Percentiles rank a stretch among this genome's conserved stretches.
These are phyloP conservation scores for Channa striata DNA, from an alignment of 2,797 vertebrate genomes.

Conservation along the genomic window DNA sequence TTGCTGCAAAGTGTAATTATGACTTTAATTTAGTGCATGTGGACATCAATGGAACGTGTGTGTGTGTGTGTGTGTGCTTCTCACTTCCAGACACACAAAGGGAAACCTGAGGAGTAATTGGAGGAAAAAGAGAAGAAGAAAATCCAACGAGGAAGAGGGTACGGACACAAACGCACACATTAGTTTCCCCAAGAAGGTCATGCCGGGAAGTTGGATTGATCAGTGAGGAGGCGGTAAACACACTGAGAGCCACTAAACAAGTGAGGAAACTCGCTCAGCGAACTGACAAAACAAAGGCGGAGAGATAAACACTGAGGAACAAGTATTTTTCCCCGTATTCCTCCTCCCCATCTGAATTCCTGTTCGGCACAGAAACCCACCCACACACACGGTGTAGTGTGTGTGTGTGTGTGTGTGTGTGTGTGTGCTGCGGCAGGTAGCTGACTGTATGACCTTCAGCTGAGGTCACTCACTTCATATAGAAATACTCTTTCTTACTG, in stretches of 20 bases:
- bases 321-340: not conserved
- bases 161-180: not conserved
- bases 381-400: too few species aligned
- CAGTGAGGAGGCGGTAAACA: slow-evolving; percentile 27
- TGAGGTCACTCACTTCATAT: not conserved
- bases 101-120: not conserved
- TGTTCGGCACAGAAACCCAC: not conserved
- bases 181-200: not conserved
- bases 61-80: too few species aligned
- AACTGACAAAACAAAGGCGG: slow-evolving; percentile 4
- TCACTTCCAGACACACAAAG: not conserved
- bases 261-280: not conserved
- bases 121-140: not conserved
- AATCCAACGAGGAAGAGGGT: too few species aligned
- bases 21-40: too few species aligned
- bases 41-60: too few species aligned
- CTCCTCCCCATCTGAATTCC: not conserved
- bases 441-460: not conserved
- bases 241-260: slow-evolving; percentile 1
- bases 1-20: too few species aligned
- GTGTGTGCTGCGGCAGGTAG: too few species aligned
- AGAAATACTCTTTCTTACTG: not conserved
- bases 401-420: too few species aligned
- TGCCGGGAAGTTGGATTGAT: not conserved
- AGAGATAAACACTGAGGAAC: not conserved